A percentile compares a stretch with the other conserved stretches of the same genome.
These are phyloP conservation scores for Drosophila borborema DNA, from an alignment of 2,888 invertebrate genomes.

Conservation along the genomic window DNA sequence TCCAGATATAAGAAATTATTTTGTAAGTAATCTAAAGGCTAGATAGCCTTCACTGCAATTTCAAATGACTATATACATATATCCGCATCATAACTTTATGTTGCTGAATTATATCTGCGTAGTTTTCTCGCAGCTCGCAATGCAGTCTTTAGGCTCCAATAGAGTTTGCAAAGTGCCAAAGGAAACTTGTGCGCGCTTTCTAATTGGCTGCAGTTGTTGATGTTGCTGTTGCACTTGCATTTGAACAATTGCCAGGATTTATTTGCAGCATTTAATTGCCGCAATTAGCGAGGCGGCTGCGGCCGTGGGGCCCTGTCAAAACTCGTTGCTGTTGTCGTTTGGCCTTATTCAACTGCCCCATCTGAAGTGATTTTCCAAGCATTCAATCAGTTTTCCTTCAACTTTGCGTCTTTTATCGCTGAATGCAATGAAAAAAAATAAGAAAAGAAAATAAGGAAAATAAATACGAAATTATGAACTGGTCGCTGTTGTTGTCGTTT, in stretches of 20 bases:
- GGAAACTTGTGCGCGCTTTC: constrained; percentile 25
- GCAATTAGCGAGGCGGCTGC: constrained; percentile 60
- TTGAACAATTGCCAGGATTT: constrained; percentile 62
- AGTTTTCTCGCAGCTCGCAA: neutral
- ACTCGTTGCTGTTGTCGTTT: constrained; percentile 28
- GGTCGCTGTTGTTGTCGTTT: constrained; percentile 44
- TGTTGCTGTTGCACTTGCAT: constrained; percentile 16
- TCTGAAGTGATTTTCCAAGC: constrained; percentile 28
- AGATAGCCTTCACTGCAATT: no score
- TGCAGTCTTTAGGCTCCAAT: constrained; percentile 12
- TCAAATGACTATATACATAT: no score
- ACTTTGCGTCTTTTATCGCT: constrained; percentile 43
- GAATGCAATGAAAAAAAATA: constrained; percentile 16
- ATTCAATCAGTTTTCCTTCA: constrained; percentile 48
- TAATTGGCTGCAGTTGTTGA: constrained; percentile 3
- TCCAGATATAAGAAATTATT: no score
- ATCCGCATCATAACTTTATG: neutral
- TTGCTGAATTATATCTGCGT: neutral
- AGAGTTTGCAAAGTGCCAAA: constrained; percentile 17
- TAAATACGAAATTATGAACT: constrained; percentile 57
- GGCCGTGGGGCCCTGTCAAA: constrained; percentile 30
- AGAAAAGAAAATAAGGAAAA: constrained; percentile 23
- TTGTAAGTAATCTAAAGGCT: no score
- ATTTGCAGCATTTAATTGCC: constrained; percentile 67
- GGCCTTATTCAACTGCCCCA: constrained; percentile 7